Evolutionary conservation across 2,888 invertebrate species (phyloP), one percentile per base, ranked within the genome.

Genomic region (Amorpha juglandis): DNA sequence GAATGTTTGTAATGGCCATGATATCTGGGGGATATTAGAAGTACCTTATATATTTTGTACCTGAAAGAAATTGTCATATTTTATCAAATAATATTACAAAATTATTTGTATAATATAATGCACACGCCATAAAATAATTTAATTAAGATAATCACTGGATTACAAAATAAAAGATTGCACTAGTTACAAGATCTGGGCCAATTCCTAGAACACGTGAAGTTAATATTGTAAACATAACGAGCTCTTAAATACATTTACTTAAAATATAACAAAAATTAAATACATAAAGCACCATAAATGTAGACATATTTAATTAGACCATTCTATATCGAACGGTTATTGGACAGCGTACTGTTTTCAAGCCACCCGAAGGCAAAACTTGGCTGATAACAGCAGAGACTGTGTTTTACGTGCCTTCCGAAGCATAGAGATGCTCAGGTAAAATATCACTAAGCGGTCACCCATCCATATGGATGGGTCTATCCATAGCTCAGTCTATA

Each of bases 231-330:
- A 6, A 48, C 14, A 48, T 7, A 48, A 48, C 14, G 48, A 38
- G 9, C 38, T 38, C 9, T 16, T 6, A 50, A 50, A 11, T 9
- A 50, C 11, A 19, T 9, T 19, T 4, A 48, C 7, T 48, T 4
- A 16, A 55, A 55, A 55, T 16, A 55, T 35, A 53, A 53, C n/a
- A 11, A 38, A 27, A 7, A n/a, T 53, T 42, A 58, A 58, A 58
- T 58, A 42, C 58, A 58, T 38, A 42, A 42, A 58, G 11, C 58
- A 58, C 21, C 58, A 42, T 38, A 4, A 38, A 42, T 16, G 35
- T 35, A 1, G 12, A 16, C 19, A 16, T 19, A 19, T 27, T 27
- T 27, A 27, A 27, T 4, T 27, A 27, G 4, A n/a, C n/a, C n/a
- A n/a, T n/a, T n/a, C n/a, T n/a, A n/a, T n/a, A n/a, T n/a, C n/a